phyloP scores from a whole-genome alignment of 2,888 invertebrate species.

The Palloptera scutellata region DNA sequence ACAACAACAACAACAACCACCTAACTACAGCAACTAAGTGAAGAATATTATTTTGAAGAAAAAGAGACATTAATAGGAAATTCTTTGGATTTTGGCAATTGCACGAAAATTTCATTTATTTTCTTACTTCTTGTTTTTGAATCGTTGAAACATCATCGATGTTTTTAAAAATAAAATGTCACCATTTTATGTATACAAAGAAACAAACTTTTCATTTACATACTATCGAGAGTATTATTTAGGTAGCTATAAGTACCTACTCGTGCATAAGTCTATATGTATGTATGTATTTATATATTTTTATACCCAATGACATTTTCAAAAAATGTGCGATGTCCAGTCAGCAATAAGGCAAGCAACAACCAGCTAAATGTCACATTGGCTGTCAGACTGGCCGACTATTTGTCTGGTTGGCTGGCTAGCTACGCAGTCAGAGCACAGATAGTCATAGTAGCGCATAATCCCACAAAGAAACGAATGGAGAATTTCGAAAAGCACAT shows the following conservation, averaged over 20 bases:
- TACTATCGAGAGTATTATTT: not conserved
- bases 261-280: conserved; percentile 28
- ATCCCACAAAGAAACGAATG: conserved; percentile 13
- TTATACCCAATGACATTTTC: conserved; percentile 43
- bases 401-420: conserved; percentile 34
- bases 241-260: not conserved
- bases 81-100: conserved; percentile 48
- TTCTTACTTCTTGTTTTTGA: conserved; percentile 49
- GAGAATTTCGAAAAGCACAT: conserved; percentile 23
- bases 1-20: conserved; percentile 8
- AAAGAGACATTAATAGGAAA: conserved; percentile 24
- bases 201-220: not conserved
- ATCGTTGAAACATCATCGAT: conserved; percentile 39
- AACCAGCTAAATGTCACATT: not conserved
- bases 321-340: conserved; percentile 38
- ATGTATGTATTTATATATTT: conserved; percentile 40
- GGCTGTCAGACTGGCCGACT: conserved; percentile 19
- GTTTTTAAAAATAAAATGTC: conserved; percentile 34
- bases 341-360: conserved; percentile 15
- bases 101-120: conserved; percentile 54
- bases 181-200: conserved; percentile 32
- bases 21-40: conserved; percentile 19
- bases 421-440: not conserved
- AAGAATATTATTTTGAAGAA: too few relatives aligned
- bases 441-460: conserved; percentile 15